Evolutionary conservation across 2,888 invertebrate species (phyloP).

Genomic region (Eumacrocentrus americanus): DNA sequence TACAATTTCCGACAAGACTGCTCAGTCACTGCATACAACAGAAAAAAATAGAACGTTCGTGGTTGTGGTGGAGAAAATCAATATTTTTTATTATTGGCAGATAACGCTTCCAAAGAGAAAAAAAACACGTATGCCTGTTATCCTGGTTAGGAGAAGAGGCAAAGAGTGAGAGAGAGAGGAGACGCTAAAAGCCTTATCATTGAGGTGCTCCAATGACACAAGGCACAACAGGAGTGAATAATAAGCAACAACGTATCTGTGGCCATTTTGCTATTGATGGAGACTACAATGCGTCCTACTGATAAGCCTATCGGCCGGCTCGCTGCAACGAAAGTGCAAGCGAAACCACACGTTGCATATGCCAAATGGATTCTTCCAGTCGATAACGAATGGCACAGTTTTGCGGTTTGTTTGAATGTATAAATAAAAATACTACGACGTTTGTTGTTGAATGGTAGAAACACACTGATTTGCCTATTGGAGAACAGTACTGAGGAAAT

Average conservation of each 20-base stretch:
- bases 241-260: neutral
- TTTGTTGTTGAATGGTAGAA: too few relatives aligned
- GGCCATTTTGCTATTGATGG: slow-evolving; percentile 10
- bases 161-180: neutral
- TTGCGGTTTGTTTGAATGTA: neutral
- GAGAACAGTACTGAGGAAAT: too few relatives aligned
- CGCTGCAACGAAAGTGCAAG: neutral
- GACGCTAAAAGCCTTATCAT: neutral
- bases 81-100: slow-evolving; percentile 14
- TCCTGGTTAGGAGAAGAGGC: neutral
- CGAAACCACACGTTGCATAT: neutral
- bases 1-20: neutral
- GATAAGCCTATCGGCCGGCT: slow-evolving; percentile 9
- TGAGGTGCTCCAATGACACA: slow-evolving; percentile 2
- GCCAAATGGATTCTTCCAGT: neutral
- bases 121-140: neutral
- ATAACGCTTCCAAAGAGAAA: neutral
- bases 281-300: neutral
- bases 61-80: neutral
- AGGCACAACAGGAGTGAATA: neutral
- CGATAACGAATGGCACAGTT: neutral
- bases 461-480: too few relatives aligned
- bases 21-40: neutral
- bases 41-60: neutral
- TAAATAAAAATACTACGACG: neutral